Percentiles rank a stretch among this genome's conserved stretches.
These are phyloP conservation scores for Lucilia cuprina DNA, from an alignment of 1,140 invertebrate species.

Conservation along the genomic window DNA sequence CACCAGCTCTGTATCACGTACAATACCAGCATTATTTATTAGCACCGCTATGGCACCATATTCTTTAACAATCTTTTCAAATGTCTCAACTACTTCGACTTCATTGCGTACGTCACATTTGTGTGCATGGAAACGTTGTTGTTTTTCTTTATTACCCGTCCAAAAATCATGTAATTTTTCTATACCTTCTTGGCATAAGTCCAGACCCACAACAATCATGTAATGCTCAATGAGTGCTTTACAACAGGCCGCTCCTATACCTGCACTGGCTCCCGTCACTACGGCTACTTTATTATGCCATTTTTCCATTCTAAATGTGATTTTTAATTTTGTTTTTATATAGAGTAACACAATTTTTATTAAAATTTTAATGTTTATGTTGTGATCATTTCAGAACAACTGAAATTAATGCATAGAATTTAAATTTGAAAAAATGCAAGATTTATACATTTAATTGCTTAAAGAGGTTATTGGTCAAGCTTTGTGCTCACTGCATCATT, in stretches of 20 bases:
- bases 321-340: too few relatives aligned
- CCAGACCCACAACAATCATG: slow-evolving; percentile 68
- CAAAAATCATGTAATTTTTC: slow-evolving; percentile 52
- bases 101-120: slow-evolving; percentile 71
- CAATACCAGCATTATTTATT: slow-evolving; percentile 77
- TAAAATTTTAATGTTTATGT: too few relatives aligned
- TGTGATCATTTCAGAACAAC: too few relatives aligned
- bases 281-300: slow-evolving; percentile 39
- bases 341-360: too few relatives aligned
- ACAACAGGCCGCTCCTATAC: slow-evolving; percentile 66
- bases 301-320: slow-evolving; percentile 18
- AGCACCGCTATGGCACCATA: slow-evolving; percentile 74
- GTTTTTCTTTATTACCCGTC: slow-evolving; percentile 46
- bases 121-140: slow-evolving; percentile 62
- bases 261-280: slow-evolving; percentile 47
- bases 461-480: too few relatives aligned
- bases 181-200: slow-evolving; percentile 55
- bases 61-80: slow-evolving; percentile 69
- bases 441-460: too few relatives aligned
- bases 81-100: slow-evolving; percentile 71
- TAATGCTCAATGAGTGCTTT: slow-evolving; percentile 63
- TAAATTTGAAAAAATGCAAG: too few relatives aligned
- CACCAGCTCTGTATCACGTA: slow-evolving; percentile 38
- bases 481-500: too few relatives aligned
- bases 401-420: too few relatives aligned